phyloP scores from a whole-genome alignment of 2,113 vertebrate genomes.

The Pelodiscus sinensis region DNA sequence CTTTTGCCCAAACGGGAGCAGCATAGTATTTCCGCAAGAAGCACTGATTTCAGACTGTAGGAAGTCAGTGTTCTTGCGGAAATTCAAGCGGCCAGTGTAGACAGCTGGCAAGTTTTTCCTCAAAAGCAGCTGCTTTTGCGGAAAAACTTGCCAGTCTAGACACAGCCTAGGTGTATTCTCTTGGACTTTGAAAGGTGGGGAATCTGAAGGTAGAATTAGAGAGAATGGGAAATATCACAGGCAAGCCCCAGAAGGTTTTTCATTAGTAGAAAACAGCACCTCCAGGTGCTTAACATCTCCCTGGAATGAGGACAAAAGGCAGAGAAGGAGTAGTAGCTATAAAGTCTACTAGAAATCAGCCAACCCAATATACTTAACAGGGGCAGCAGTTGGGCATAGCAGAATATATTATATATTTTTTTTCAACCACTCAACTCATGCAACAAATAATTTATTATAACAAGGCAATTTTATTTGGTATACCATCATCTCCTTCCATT shows the following conservation, averaged over 20 bases:
- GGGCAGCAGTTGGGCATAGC: neutral
- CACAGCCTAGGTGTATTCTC: neutral
- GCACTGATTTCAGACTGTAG: too few relatives aligned
- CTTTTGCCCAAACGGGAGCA: too few relatives aligned
- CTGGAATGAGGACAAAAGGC: neutral
- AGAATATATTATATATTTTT: neutral
- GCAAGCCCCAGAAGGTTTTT: neutral
- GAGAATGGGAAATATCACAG: neutral
- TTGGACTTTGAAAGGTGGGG: neutral
- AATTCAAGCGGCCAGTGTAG: too few relatives aligned
- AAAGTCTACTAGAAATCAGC: neutral
- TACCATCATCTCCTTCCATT: neutral
- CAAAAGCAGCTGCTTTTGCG: too few relatives aligned
- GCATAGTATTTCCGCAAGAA: too few relatives aligned
- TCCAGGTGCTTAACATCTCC: rapidly evolving
- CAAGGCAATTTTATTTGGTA: neutral
- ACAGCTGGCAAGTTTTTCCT: too few relatives aligned
- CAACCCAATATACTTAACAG: neutral
- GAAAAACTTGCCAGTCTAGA: too few relatives aligned
- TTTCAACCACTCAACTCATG: neutral
- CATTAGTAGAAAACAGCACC: neutral
- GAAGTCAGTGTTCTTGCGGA: too few relatives aligned
- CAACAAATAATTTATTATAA: neutral
- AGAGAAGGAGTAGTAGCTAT: neutral
- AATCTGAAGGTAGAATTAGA: neutral